Conservation (phyloP, 2,888 invertebrate genomes). For the Morpho achilles region DNA sequence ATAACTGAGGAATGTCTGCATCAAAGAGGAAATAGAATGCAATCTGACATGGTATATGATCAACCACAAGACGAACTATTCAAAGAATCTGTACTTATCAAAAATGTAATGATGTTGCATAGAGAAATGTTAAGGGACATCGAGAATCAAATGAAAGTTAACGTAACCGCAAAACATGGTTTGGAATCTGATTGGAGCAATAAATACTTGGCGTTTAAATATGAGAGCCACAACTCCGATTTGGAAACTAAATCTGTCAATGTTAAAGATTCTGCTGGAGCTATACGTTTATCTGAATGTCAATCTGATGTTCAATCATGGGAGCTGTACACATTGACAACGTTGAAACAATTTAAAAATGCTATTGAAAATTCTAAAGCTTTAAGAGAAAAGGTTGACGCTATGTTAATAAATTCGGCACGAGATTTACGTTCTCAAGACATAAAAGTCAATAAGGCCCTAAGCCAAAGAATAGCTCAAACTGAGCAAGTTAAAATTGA, state of each 20-base stretch:
- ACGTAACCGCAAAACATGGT: conserved; percentile 87
- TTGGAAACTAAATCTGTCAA: conserved; percentile 84
- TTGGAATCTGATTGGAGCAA: conserved; percentile 95
- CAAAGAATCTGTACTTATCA: conserved; percentile 84
- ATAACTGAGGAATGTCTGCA: conserved; percentile 85
- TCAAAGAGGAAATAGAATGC: conserved; percentile 82
- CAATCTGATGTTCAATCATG: conserved; percentile 91
- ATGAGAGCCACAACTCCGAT: conserved; percentile 85
- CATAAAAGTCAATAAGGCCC: conserved; percentile 86
- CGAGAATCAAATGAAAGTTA: conserved; percentile 83
- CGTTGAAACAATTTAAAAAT: conserved; percentile 85
- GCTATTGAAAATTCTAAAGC: conserved; percentile 85
- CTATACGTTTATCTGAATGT: conserved; percentile 87
- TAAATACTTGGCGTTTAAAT: conserved; percentile 87
- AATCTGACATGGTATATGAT: conserved; percentile 86
- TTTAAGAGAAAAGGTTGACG: conserved; percentile 85
- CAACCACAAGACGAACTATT: conserved; percentile 86
- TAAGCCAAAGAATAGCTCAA: conserved; percentile 85
- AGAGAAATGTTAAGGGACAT: conserved; percentile 83
- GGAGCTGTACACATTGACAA: conserved; percentile 88
- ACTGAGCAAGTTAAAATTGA: conserved; percentile 86
- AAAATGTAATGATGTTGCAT: conserved; percentile 83
- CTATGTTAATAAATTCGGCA: conserved; percentile 86
- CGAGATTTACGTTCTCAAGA: conserved; percentile 90
- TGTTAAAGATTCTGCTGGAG: conserved; percentile 88